Evolutionary conservation across 1,140 invertebrate genomes (phyloP).

Genomic region (Drosophila dunni): DNA sequence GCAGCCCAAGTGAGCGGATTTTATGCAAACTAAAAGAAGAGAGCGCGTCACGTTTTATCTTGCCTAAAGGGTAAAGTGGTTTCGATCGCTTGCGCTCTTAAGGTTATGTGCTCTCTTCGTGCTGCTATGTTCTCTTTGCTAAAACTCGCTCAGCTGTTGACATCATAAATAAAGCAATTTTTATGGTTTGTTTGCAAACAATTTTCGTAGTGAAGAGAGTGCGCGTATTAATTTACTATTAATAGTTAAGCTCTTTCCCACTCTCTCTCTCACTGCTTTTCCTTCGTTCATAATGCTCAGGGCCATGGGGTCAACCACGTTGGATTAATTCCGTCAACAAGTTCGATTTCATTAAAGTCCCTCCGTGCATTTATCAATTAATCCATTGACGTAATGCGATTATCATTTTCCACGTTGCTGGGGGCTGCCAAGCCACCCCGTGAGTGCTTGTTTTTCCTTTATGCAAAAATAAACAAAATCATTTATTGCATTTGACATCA

Average conservation of each 20-base stretch:
- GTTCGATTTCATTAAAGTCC: constrained; percentile 43
- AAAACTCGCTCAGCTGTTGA: constrained; percentile 24
- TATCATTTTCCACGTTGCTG: constrained; percentile 50
- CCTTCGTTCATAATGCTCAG: constrained; percentile 1
- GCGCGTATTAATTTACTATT: constrained; percentile 11
- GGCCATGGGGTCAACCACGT: constrained; percentile 38
- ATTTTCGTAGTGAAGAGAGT: constrained; percentile 14
- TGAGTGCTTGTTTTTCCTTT: constrained; percentile 15
- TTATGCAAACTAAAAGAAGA: constrained; percentile 1
- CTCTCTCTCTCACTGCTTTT: not conserved
- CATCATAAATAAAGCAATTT: constrained; percentile 39
- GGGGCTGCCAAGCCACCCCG: not conserved
- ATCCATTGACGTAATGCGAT: constrained; percentile 69
- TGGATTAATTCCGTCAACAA: constrained; percentile 53
- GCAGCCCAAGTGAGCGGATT: constrained; percentile 5
- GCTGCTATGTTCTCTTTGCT: constrained; percentile 1
- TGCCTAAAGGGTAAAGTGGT: not conserved
- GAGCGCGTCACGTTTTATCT: constrained; percentile 26
- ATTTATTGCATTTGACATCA: constrained; percentile 18
- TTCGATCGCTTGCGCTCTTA: constrained; percentile 31
- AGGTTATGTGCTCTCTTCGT: not conserved
- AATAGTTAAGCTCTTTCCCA: constrained; percentile 1
- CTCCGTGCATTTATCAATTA: constrained; percentile 59
- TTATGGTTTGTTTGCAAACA: constrained; percentile 57
- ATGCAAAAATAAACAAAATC: constrained; percentile 18